Base-by-base conservation (phyloP, 2,888 invertebrate genomes). In the Zhengitettix transpicula region DNA sequence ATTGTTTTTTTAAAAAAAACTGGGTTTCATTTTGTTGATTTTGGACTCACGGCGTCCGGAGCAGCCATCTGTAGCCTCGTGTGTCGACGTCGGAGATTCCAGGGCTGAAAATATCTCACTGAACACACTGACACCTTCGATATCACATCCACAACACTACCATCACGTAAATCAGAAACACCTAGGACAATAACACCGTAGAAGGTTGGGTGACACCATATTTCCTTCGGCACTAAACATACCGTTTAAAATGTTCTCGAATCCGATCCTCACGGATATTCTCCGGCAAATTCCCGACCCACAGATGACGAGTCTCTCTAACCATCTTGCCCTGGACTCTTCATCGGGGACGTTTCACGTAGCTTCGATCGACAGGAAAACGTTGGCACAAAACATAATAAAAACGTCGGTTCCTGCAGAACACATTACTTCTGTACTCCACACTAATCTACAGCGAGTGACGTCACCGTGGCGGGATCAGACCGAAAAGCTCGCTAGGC, bases 221-320 rank as follows among this genome's bases (percentile, higher is more conserved):
- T 54, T 58, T 58, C 42, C 53, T 53, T 52, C 40, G 17, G 55
- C 60, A 56, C 44, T 52, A 52, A 66, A 70, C 77, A 83, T 84
- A 94, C 94, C 93, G 88, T 89, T 93, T 91, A 81, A 96, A 95
- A 82, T 92, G 90, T 81, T 94, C 93, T 82, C 89, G 85, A 81
- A 95, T 91, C 79, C 90, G 87, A 78, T 94, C 94, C 82, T 95
- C 94, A 76, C 92, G 89, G 83, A 93, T 90, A 84, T 92, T 94
- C 84, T 95, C 95, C 88, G 96, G 95, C 87, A 97, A 90, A 87
- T 95, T 96, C 87, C 95, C 96, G 87, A 97, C 94, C 93, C 95
- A 95, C 84, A 97, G 89, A 85, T 97, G 95, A 86, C 96, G 92
- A 86, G 95, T 95, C 93, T 96, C 95, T 89, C 96, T 95, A 88